Base-by-base conservation (phyloP, 2,113 vertebrate genomes). In the Andinoacara biseriatus region DNA sequence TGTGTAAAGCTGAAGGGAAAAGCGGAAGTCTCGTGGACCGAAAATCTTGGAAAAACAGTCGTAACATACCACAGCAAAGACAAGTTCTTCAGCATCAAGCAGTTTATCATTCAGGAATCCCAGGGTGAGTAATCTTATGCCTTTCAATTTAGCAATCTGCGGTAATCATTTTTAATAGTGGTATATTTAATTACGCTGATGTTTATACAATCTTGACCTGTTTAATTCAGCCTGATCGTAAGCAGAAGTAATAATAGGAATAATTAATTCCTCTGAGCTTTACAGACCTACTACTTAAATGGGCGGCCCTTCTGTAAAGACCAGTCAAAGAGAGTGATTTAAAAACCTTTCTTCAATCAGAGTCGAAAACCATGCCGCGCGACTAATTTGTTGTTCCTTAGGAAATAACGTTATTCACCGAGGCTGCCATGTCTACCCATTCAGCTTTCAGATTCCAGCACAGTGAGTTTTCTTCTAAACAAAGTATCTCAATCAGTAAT, bases 1-100 rank as follows among this genome's bases (percentile, higher is more conserved):
- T 65, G 14, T 20, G 35, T 95, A 0, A 93, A 94, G 86, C 76
- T 93, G 14, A 95, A 95, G 49, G 94, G 94, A 10, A 94, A 95
- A 76, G 92, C 93, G 0, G 8, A 90, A 2, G 92, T 94, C 5
- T 11, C 2, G 57, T 95, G 91, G 94, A 69, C 33, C 1, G 91
- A 95, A 54, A 2, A 2, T 4, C 2, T 88, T 8, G 85, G 89
- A 3, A 33, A 58, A 26, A 56, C 1, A 0, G 3, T 15, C 0
- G 5, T 78, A 10, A 59, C 26, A 1, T 94, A 94, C 76, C 2
- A 65, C 2, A 82, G 80, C 31, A 92, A 95, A 24, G 84, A 93
- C 17, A 94, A 93, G 43, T 94, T 84, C 80, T 95, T 94, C 62
- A 94, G 87, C 7, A 62, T 92, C 31, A 77, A 89, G 62, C 89